Evolutionary conservation across 2,113 vertebrate species (phyloP).

Genomic region (Nesogale talazaci): DNA sequence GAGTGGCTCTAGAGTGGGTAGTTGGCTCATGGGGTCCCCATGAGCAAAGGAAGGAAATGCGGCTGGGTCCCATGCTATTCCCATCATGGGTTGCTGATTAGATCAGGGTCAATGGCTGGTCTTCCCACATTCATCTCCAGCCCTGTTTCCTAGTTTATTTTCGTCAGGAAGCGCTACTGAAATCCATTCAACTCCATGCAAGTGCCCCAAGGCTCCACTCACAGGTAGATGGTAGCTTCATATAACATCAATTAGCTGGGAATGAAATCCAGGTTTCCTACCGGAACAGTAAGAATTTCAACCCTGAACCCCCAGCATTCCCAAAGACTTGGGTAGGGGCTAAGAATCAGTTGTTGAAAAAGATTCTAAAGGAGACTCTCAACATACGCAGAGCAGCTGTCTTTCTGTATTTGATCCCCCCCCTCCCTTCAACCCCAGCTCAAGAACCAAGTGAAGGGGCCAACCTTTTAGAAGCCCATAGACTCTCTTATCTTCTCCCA

Average conservation of each 20-base stretch:
- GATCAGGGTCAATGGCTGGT: neutral
- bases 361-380: neutral
- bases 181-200: neutral
- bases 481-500: neutral
- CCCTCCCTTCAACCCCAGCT: neutral
- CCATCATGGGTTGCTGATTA: neutral
- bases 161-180: neutral
- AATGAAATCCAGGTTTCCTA: neutral
- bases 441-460: neutral
- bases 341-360: neutral
- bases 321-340: slow-evolving; percentile 43
- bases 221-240: neutral
- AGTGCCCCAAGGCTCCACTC: neutral
- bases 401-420: slow-evolving; percentile 49
- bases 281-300: neutral
- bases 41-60: neutral
- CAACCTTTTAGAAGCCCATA: accelerated
- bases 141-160: neutral
- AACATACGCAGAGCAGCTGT: slow-evolving; percentile 11
- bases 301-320: neutral
- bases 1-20: neutral
- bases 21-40: neutral
- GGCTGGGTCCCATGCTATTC: neutral
- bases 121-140: neutral
- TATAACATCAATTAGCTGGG: neutral